Conservation (phyloP, 2,888 invertebrate genomes). For the Seira musarum region DNA sequence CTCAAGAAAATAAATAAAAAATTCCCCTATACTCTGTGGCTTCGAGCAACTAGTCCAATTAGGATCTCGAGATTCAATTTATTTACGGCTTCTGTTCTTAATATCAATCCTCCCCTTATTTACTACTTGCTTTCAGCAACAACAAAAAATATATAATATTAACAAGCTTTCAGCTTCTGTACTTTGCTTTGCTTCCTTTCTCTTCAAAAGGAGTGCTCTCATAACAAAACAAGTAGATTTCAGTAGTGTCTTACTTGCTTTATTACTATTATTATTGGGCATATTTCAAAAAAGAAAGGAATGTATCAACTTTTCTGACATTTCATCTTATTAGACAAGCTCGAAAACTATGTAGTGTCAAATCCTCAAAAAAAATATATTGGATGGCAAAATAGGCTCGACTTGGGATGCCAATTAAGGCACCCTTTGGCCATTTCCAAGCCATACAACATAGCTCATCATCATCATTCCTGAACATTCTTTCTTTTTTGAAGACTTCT, state of each 20-base stretch:
- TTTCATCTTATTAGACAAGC: constrained; percentile 54
- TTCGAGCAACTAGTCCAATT: constrained; percentile 56
- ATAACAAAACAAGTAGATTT: too few species aligned
- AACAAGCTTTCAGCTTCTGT: constrained; percentile 46
- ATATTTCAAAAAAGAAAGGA: constrained; percentile 14
- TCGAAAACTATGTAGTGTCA: constrained; percentile 38
- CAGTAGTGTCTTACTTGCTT: too few species aligned
- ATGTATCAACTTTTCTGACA: constrained; percentile 40
- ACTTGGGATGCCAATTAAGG: constrained; percentile 55
- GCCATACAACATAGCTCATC: constrained; percentile 18
- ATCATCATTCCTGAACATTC: constrained; percentile 41
- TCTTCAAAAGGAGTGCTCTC: background rate
- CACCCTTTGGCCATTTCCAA: constrained; percentile 18
- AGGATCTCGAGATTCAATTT: constrained; percentile 59
- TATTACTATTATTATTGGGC: background rate
- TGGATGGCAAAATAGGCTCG: constrained; percentile 21
- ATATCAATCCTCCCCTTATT: constrained; percentile 32
- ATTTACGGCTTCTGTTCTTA: constrained; percentile 52
- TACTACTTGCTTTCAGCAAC: constrained; percentile 44
- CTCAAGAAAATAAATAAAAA: background rate
- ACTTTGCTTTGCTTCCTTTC: constrained; percentile 14
- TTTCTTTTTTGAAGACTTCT: background rate
- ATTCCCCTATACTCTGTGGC: too few species aligned
- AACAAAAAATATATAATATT: constrained; percentile 33
- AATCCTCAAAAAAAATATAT: constrained; percentile 40